Evolutionary conservation across 2,113 vertebrate genomes (phyloP), one percentile per base, ranked within the genome.

Genomic region (Atlantisia rogersi): DNA sequence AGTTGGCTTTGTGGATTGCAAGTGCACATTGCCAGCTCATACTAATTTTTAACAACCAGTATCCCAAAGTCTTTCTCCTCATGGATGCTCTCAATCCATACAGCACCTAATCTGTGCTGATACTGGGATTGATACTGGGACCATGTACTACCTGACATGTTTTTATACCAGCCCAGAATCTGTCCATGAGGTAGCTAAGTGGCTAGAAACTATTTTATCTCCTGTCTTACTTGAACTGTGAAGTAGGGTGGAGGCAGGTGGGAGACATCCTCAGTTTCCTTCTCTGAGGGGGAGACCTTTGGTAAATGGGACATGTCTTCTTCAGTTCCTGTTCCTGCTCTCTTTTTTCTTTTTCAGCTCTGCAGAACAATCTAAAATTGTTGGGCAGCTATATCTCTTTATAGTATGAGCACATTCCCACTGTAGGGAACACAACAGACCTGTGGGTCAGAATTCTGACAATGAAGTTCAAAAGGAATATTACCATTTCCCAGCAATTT

Each of bases 181-280:
- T 60, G 18, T 12, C 14, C 2, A 0, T 15, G 21, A 73, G 11
- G 12, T 39, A 81, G 14, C 4, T 22, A 74, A 70, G 46, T 15
- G 55, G 3, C 39, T 84, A n/a, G 22, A 87, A 62, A 6, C 14
- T 56, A 16, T 77, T 89, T 78, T 90, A 7, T 58, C 11, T 73
- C 46, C 8, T 50, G 5, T 79, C 25, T 65, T 74, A 15, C 11
- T 28, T 64, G 50, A 65, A 90, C n/a, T 13, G 16, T 58, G 7
- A 56, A 9, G 1, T 6, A 44, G 7, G 6, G 13, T 64, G 5
- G 10, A 76, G 5, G 3, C 0, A 2, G 12, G 5, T 63, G 28
- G 10, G 31, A 82, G 9, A 13, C 7, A 56, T 65, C 48, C 17
- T 60, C 9, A 29, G 4, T 31, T 73, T 95, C 55, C 18, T 80